Base-by-base conservation (phyloP, 2,113 vertebrate species). In the Orthonyx spaldingii region DNA sequence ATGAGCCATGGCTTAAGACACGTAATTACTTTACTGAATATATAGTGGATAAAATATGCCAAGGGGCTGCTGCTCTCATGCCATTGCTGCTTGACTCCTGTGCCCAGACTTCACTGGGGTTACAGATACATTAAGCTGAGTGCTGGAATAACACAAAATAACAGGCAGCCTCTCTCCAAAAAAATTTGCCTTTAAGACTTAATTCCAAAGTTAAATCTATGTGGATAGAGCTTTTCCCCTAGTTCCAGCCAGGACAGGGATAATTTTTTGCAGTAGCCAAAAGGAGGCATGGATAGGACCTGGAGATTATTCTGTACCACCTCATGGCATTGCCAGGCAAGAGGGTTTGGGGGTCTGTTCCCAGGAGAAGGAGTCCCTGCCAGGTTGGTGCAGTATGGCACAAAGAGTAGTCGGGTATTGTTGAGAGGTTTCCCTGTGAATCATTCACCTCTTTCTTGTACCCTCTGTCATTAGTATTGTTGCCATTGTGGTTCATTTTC, bases 401-500 rank as follows among this genome's bases (percentile, higher is more conserved):
- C 26, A 50, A 21, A 30, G 20, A 24, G 3, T 16, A 13, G 32
- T 50, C 1, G 0, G 5, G 20, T 18, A 22, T 17, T 9, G 1
- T 12, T n/a, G 26, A 42, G 20, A 42, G 33, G 32, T 35, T 35
- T 52, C 8, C 13, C 33, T 44, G 13, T 20, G 16, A 61, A 44
- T 71, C 3, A 0, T 52, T 52, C 42, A 16, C 37, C 26, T 44
- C 26, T 32, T 60, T 71, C 37, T 61, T 71, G 46, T 10, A 52
- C 37, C 16, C 16, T 32, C 26, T 52, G 16, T 13, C 17, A 61
- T 26, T 37, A 32, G 8, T 13, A 35, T 35, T 71, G 56, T 44
- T 52, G 33, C 20, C 1, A 0, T 5, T 44, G 32, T 44, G 16
- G 13, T 32, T 26, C 27, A 37, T 26, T 61, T 71, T 52, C 66